Percentiles rank a stretch among this genome's conserved stretches.
These are phyloP conservation scores for Austrofundulus limnaeus DNA, from an alignment of 2,113 vertebrate genomes.

Conservation along the genomic window DNA sequence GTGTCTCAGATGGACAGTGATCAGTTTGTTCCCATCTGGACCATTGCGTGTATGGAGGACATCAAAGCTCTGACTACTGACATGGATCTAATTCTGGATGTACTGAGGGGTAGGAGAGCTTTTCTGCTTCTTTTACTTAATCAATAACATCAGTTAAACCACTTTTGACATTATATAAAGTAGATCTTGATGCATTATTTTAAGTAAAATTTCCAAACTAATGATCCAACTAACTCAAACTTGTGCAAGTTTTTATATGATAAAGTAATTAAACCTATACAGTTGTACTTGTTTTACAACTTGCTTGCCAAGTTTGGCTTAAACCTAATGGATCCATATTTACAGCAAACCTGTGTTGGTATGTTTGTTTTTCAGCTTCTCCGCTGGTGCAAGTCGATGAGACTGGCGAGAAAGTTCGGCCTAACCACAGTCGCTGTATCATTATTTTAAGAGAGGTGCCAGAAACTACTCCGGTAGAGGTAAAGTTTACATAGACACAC, in stretches of 20 bases:
- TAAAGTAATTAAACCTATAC: too few relatives aligned
- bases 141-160: too few relatives aligned
- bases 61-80: constrained; percentile 95
- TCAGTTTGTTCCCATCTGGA: constrained; percentile 96
- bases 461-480: constrained; percentile 94
- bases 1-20: constrained; percentile 99
- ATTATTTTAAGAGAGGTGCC: constrained; percentile 96
- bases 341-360: neutral
- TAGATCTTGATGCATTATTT: too few relatives aligned
- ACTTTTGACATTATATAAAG: too few relatives aligned
- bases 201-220: too few relatives aligned
- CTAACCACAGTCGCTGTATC: constrained; percentile 97
- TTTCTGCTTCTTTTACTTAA: neutral
- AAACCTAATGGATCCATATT: neutral
- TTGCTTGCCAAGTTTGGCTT: neutral
- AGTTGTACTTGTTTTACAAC: too few relatives aligned
- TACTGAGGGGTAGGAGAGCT: constrained; percentile 86
- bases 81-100: constrained; percentile 91
- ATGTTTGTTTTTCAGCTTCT: constrained; percentile 78
- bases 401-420: constrained; percentile 93
- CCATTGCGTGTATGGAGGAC: constrained; percentile 95
- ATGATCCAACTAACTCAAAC: too few relatives aligned
- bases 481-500: constrained; percentile 52
- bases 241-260: too few relatives aligned
- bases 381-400: constrained; percentile 97